Conservation (phyloP, 2,888 invertebrate genomes). For the Drosophila diplacantha region DNA sequence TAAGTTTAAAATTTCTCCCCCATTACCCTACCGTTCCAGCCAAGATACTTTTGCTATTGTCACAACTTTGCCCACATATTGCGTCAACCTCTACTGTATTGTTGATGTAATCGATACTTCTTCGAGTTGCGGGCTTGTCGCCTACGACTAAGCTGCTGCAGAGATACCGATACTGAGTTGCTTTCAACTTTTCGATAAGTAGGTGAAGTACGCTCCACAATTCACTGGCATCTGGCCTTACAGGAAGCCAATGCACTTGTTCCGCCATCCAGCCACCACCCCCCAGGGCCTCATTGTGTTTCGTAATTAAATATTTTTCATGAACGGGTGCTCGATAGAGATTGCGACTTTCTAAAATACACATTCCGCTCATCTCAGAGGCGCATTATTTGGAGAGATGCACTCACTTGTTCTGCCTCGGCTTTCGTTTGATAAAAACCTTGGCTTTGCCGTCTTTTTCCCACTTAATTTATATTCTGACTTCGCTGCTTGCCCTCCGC, state of each 20-base stretch:
- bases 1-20: slow-evolving; percentile 5
- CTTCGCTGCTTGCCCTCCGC: not conserved
- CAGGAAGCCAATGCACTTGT: slow-evolving; percentile 61
- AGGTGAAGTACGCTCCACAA: slow-evolving; percentile 56
- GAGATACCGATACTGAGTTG: slow-evolving; percentile 24
- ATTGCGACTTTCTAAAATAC: slow-evolving; percentile 28
- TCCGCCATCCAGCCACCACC: not conserved
- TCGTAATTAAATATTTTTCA: slow-evolving; percentile 61
- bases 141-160: slow-evolving; percentile 35
- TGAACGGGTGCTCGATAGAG: slow-evolving; percentile 22
- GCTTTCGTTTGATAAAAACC: slow-evolving; percentile 32
- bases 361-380: slow-evolving; percentile 10
- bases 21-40: slow-evolving; percentile 5
- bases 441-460: slow-evolving; percentile 7
- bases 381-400: slow-evolving; percentile 12
- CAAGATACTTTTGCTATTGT: slow-evolving; percentile 23
- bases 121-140: slow-evolving; percentile 42
- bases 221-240: slow-evolving; percentile 30
- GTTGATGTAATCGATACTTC: slow-evolving; percentile 59
- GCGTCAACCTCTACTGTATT: slow-evolving; percentile 19
- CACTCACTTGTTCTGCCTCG: slow-evolving; percentile 11
- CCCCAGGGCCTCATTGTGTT: slow-evolving; percentile 20
- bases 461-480: slow-evolving; percentile 26
- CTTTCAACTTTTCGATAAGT: slow-evolving; percentile 42
- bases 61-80: slow-evolving; percentile 37